Evolutionary conservation across 2,888 invertebrate genomes (phyloP).

Genomic region (Formica aserva): DNA sequence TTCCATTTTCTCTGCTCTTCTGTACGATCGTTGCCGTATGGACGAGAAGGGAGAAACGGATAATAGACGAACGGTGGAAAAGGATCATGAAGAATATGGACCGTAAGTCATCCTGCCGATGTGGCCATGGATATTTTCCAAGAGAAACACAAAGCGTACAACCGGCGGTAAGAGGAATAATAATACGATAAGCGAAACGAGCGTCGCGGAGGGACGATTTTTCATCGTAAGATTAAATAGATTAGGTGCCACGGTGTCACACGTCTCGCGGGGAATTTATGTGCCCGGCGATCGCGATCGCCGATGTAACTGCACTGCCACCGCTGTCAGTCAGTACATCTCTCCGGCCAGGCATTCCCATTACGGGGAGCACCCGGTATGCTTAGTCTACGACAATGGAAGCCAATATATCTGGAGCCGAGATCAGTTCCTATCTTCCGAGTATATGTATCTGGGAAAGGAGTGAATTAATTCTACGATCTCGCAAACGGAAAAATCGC

Average conservation of each 20-base stretch:
- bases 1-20: neutral
- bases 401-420: slow-evolving; percentile 39
- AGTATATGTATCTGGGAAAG: neutral
- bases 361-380: slow-evolving; percentile 34
- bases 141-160: slow-evolving; percentile 25
- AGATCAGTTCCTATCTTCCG: slow-evolving; percentile 39
- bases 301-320: slow-evolving; percentile 40
- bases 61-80: slow-evolving; percentile 9
- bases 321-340: slow-evolving; percentile 44
- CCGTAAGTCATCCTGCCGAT: slow-evolving; percentile 65
- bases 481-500: neutral
- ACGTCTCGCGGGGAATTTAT: slow-evolving; percentile 59
- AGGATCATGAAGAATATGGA: slow-evolving; percentile 39
- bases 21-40: neutral
- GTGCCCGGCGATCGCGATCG: slow-evolving; percentile 40
- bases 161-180: slow-evolving; percentile 62
- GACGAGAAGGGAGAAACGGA: neutral
- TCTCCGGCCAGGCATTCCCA: slow-evolving; percentile 24
- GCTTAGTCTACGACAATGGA: slow-evolving; percentile 44
- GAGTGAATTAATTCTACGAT: slow-evolving; percentile 27
- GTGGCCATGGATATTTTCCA: slow-evolving; percentile 65
- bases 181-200: slow-evolving; percentile 68
- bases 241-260: slow-evolving; percentile 60
- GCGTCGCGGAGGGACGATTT: slow-evolving; percentile 62
- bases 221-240: slow-evolving; percentile 71